Base-by-base conservation (phyloP, 2,113 vertebrate species). In the Hylia prasina region DNA sequence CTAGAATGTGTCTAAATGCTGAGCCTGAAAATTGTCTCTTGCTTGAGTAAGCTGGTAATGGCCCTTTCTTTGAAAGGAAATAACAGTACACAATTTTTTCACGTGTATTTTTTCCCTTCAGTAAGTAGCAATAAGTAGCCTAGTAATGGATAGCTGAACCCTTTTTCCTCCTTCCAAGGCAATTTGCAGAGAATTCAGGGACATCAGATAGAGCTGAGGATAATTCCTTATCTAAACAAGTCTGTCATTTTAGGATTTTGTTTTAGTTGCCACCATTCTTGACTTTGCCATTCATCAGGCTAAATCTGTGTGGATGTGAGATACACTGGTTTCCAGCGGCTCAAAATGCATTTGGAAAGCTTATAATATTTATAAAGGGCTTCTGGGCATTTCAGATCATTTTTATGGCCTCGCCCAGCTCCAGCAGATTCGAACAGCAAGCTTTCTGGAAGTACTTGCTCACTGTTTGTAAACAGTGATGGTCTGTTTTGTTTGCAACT, bases 231-330 rank as follows among this genome's bases (percentile, higher is more conserved):
- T 90, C 91, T 90, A 93, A 93, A 96, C 13, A 72, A 30, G 18
- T 51, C 79, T 73, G 21, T 91, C 40, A 87, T 84, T 88, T 87
- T 87, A 95, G 91, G 47, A 66, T 60, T 63, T 75, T 80, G 84
- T 97, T 88, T 91, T 87, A 96, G 90, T 96, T 95, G 82, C 16
- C 56, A 69, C 80, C 10, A 4, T 69, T 90, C 93, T 65, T 97
- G 95, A 83, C 80, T 91, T 93, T 69, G 64, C 51, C 82, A 65
- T 95, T 83, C 35, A 81, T 65, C 76, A 40, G 0, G 0, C 17
- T 79, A 70, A 88, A 95, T 83, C 56, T 64, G 24, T 39, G 77
- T 66, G 54, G 54, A 48, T 69, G 19, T 48, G 56, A 92, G 76
- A 80, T 44, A 28, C 10, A 75, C 58, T 64, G 42, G 28, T 94